Conservation (phyloP, 2,888 invertebrate species). For the Eupithecia subfuscata region DNA sequence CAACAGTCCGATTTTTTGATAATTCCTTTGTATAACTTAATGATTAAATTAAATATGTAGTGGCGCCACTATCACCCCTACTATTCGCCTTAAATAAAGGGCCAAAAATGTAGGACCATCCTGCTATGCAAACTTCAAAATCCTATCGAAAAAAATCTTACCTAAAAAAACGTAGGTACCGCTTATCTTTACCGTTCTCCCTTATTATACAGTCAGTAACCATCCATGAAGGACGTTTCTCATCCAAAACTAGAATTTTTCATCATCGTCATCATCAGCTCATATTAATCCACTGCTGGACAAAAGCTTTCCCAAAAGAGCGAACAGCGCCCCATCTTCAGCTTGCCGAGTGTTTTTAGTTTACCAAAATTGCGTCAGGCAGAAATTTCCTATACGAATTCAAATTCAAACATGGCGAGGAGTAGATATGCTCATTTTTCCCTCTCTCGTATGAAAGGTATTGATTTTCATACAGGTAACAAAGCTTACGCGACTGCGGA, state of each 20-base stretch:
- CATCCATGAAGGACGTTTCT: background rate
- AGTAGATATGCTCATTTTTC: conserved; percentile 16
- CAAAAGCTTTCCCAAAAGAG: background rate
- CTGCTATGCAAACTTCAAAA: background rate
- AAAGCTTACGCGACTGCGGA: conserved; percentile 37
- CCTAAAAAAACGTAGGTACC: background rate
- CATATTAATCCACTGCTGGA: background rate
- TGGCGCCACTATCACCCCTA: no score
- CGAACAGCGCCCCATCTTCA: background rate
- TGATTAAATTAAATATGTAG: no score
- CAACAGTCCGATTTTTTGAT: no score
- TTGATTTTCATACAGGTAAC: conserved; percentile 35
- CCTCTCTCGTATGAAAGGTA: conserved; percentile 26
- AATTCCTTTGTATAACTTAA: no score
- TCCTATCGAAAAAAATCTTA: background rate
- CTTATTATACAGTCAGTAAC: background rate
- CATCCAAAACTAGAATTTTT: background rate
- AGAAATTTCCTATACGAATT: background rate
- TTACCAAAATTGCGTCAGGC: background rate
- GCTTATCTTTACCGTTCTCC: background rate
- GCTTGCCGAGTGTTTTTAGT: background rate
- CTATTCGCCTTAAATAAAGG: no score
- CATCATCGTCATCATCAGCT: background rate
- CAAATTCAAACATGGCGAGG: background rate
- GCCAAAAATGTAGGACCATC: no score